Conservation (phyloP, 2,797 vertebrate genomes). For the Notamacropus eugenii region DNA sequence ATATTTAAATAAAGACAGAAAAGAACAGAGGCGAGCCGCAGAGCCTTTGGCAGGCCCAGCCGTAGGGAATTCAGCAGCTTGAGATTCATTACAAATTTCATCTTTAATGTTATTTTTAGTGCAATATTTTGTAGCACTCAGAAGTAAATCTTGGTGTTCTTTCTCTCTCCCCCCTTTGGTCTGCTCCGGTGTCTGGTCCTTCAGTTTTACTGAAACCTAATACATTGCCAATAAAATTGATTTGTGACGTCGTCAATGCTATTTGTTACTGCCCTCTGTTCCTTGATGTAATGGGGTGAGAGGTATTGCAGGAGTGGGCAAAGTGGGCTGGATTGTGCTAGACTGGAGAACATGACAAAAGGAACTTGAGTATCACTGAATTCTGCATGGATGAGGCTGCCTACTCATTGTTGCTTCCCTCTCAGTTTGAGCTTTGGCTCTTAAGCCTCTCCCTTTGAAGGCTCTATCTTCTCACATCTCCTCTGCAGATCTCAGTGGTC, state of each 20-base stretch:
- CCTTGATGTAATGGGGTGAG: conserved; percentile 65
- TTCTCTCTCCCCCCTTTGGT: conserved; percentile 76
- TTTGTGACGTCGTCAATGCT: conserved; percentile 78
- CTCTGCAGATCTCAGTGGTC: not conserved
- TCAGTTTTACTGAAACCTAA: conserved; percentile 81
- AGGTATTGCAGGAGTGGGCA: conserved; percentile 45
- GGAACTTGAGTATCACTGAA: conserved; percentile 47
- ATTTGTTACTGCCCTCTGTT: conserved; percentile 73
- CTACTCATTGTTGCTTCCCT: not conserved
- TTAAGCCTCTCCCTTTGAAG: not conserved
- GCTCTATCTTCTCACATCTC: not conserved
- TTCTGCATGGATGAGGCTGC: conserved; percentile 43
- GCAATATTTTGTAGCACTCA: conserved; percentile 88
- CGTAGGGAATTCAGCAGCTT: conserved; percentile 88
- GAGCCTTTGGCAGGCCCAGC: conserved; percentile 88
- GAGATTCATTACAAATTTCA: conserved; percentile 89
- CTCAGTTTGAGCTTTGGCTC: not conserved
- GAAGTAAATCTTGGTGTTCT: conserved; percentile 86
- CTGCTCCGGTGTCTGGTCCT: conserved; percentile 75
- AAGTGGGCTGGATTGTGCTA: conserved; percentile 67
- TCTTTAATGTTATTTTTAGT: conserved; percentile 90
- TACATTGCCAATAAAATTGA: conserved; percentile 85
- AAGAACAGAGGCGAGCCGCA: conserved; percentile 88
- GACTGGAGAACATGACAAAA: conserved; percentile 62
- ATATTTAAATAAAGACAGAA: conserved; percentile 94